Percentiles rank a stretch among this genome's conserved stretches.
These are phyloP conservation scores for Aleiodes alternator DNA, from an alignment of 2,888 invertebrate genomes.

Conservation along the genomic window DNA sequence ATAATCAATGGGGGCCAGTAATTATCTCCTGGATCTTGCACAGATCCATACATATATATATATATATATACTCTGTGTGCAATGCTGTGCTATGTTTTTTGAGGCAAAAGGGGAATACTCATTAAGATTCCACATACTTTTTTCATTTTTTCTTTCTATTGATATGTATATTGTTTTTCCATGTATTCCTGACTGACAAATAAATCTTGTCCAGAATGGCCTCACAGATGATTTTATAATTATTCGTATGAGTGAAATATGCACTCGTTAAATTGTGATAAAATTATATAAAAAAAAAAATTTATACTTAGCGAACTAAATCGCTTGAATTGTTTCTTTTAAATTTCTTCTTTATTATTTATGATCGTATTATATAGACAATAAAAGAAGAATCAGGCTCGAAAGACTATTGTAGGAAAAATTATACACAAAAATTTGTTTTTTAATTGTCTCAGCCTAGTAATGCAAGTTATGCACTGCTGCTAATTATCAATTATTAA, in stretches of 20 bases:
- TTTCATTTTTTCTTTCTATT: background rate
- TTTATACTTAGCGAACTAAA: background rate
- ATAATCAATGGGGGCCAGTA: conserved; percentile 74
- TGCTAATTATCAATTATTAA: conserved; percentile 71
- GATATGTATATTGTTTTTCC: background rate
- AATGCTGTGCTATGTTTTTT: conserved; percentile 64
- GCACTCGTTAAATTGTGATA: conserved; percentile 41
- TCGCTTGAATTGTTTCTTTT: background rate
- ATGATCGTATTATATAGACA: conserved; percentile 38
- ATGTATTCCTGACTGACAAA: conserved; percentile 16
- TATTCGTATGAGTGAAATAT: conserved; percentile 23
- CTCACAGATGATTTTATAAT: conserved; percentile 26
- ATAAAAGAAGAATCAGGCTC: conserved; percentile 26
- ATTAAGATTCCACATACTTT: conserved; percentile 47
- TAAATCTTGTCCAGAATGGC: conserved; percentile 11
- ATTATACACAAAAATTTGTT: background rate
- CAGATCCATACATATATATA: conserved; percentile 66
- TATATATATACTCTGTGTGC: conserved; percentile 5
- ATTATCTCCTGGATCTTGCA: conserved; percentile 75
- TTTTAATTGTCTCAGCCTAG: conserved; percentile 29
- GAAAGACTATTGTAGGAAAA: conserved; percentile 7
- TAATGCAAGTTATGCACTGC: conserved; percentile 61
- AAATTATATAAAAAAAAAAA: conserved; percentile 5
- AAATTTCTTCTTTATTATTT: conserved; percentile 7
- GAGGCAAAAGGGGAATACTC: conserved; percentile 43